Conservation (phyloP, 2,888 invertebrate species). For the Ochropleura leucogaster region DNA sequence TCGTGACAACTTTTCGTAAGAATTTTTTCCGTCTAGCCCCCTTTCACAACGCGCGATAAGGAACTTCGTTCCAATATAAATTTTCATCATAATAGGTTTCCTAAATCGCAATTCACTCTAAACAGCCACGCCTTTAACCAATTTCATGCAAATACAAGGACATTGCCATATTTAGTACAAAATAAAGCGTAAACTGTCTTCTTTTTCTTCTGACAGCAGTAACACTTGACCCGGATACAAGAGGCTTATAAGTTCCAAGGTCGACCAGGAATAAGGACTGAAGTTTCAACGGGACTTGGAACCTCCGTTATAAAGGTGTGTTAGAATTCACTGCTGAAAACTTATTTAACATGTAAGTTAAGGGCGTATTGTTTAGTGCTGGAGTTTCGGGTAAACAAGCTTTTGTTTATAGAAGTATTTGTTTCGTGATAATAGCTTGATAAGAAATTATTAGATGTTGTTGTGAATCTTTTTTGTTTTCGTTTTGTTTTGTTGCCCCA, state of each 20-base stretch:
- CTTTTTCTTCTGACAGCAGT: slow-evolving; percentile 29
- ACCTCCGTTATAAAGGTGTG: slow-evolving; percentile 26
- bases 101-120: slow-evolving; percentile 9
- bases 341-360: not conserved
- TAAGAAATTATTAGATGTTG: not conserved
- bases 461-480: not conserved
- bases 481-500: no score
- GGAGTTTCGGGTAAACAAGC: not conserved
- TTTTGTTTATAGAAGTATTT: not conserved
- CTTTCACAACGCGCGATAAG: no score
- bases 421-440: not conserved
- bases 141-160: slow-evolving; percentile 31
- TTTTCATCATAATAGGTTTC: not conserved
- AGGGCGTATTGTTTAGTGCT: not conserved
- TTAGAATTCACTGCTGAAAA: slow-evolving; percentile 18
- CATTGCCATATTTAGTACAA: slow-evolving; percentile 35
- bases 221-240: slow-evolving; percentile 58
- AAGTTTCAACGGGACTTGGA: slow-evolving; percentile 46
- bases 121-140: not conserved
- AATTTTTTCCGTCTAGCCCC: no score
- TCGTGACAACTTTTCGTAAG: no score
- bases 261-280: slow-evolving; percentile 36
- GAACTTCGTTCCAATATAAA: no score
- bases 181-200: slow-evolving; percentile 24
- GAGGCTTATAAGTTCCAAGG: slow-evolving; percentile 61